Evolutionary conservation across 2,888 invertebrate genomes (phyloP).

Genomic region (Tineola bisselliella): DNA sequence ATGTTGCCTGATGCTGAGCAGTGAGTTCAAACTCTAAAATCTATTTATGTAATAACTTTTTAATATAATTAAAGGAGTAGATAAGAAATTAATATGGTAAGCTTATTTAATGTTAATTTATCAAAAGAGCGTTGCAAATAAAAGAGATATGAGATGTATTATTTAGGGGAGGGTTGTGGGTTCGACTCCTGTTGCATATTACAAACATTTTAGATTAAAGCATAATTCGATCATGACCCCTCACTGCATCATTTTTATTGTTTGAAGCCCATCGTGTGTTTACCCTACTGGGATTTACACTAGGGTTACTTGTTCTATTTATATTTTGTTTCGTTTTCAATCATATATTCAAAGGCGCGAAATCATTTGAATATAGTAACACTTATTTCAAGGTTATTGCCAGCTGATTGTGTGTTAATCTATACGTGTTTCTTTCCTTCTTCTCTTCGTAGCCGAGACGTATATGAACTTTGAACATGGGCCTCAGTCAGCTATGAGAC

Average conservation of each 20-base stretch:
- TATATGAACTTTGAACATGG: too few species aligned
- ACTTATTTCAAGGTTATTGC: too few species aligned
- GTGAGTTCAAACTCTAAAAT: background rate
- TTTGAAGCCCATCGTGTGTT: slow-evolving; percentile 25
- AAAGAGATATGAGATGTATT: background rate
- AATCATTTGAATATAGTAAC: too few species aligned
- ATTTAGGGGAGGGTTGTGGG: background rate
- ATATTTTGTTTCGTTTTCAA: too few species aligned
- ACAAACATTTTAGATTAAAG: slow-evolving; percentile 39
- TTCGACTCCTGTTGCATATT: slow-evolving; percentile 25
- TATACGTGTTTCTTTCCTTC: too few species aligned
- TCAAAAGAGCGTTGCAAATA: background rate
- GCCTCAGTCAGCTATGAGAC: too few species aligned
- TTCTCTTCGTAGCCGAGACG: too few species aligned
- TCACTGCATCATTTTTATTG: slow-evolving; percentile 37
- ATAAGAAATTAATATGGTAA: background rate
- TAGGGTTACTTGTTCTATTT: slow-evolving; percentile 41
- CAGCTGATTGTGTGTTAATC: too few species aligned
- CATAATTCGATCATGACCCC: slow-evolving; percentile 51
- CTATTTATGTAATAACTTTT: background rate
- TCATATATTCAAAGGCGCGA: too few species aligned
- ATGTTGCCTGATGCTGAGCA: background rate
- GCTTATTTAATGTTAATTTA: slow-evolving; percentile 1
- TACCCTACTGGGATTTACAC: slow-evolving; percentile 16
- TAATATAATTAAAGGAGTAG: background rate